Evolutionary conservation across 2,797 vertebrate species (phyloP).

Genomic region (Pantherophis alleghaniensis): DNA sequence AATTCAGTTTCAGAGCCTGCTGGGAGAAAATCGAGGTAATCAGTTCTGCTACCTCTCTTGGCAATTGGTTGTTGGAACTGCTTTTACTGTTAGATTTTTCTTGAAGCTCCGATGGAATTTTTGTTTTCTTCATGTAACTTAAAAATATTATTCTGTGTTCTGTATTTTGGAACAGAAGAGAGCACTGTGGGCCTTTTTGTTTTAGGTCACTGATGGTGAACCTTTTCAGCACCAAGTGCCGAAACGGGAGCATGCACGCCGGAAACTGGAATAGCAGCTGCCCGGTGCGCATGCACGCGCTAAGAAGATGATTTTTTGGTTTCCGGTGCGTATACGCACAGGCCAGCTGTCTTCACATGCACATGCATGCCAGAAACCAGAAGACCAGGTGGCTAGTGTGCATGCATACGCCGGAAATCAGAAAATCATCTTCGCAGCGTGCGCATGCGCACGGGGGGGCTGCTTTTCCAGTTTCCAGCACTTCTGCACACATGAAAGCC

Average conservation of each 20-base stretch:
- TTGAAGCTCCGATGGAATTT: not conserved
- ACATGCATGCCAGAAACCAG: too few relatives aligned
- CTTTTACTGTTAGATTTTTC: not conserved
- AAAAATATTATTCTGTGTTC: not conserved
- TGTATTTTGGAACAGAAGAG: not conserved
- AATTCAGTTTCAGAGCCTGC: not conserved
- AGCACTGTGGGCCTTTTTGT: not conserved
- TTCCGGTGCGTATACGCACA: too few relatives aligned
- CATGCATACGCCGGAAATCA: rapidly evolving
- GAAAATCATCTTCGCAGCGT: too few relatives aligned
- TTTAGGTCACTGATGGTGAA: not conserved
- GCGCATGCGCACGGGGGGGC: rapidly evolving
- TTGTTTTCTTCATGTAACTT: not conserved
- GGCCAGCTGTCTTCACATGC: too few relatives aligned
- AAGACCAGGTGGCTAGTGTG: too few relatives aligned
- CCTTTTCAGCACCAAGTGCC: too few relatives aligned
- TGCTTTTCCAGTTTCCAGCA: too few relatives aligned
- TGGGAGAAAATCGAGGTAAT: not conserved
- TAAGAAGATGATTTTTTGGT: too few relatives aligned
- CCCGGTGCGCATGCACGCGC: too few relatives aligned
- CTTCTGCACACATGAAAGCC: too few relatives aligned
- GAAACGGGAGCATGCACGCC: too few relatives aligned
- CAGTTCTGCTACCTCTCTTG: not conserved
- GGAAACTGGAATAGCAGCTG: too few relatives aligned
- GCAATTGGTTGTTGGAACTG: not conserved